Conservation (phyloP, 2,888 invertebrate species). For the Thereva unica region DNA sequence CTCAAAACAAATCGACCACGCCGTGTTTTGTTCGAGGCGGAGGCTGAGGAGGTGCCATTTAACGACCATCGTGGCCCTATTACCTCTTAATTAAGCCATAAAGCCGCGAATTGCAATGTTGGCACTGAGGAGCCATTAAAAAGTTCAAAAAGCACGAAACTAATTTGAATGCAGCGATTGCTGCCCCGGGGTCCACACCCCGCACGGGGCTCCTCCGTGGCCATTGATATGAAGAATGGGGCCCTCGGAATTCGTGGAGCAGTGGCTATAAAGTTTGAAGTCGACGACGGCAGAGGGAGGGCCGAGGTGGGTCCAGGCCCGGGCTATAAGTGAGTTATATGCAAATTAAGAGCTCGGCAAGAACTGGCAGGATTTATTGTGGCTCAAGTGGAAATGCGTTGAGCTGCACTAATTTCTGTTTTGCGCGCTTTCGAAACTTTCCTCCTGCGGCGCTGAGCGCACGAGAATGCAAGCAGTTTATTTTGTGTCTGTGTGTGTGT, state of each 20-base stretch:
- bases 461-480: no score
- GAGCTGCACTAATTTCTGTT: no score
- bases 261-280: not conserved
- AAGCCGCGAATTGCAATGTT: conserved; percentile 4
- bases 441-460: no score
- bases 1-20: no score
- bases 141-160: conserved; percentile 22
- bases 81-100: conserved; percentile 21
- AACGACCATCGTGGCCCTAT: conserved; percentile 14
- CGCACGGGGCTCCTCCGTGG: no score
- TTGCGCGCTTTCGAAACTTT: no score
- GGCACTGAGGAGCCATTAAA: conserved; percentile 11
- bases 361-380: no score
- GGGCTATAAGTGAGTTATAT: conserved; percentile 1
- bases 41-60: conserved; percentile 5
- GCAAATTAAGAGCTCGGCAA: conserved; percentile 10
- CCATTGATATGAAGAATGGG: no score
- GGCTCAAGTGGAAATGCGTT: no score
- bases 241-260: no score
- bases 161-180: conserved; percentile 14
- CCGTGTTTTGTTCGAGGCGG: not conserved
- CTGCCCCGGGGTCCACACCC: no score
- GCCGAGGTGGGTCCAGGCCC: not conserved
- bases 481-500: no score
- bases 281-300: not conserved